A percentile compares a stretch with the other conserved stretches of the same genome.
phyloP scores from a whole-genome alignment of 2,113 vertebrate genomes.

The Nothoprocta perdicaria region DNA sequence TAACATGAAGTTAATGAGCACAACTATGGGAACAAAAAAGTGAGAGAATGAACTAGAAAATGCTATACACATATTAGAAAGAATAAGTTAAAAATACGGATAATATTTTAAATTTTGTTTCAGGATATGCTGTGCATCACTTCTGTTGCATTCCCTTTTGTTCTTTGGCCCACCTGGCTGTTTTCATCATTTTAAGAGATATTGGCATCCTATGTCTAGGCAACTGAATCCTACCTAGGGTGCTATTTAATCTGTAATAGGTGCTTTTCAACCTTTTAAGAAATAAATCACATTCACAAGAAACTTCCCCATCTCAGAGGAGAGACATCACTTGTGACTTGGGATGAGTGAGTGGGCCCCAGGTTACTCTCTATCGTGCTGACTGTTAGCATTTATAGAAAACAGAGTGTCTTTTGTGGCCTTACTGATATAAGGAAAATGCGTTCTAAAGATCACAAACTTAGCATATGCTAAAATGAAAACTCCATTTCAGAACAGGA shows the following conservation, averaged over 20 bases:
- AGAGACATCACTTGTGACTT: not conserved
- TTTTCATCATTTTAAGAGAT: not conserved
- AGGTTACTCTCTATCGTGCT: not conserved
- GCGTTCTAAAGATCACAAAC: not conserved
- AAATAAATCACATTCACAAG: not conserved
- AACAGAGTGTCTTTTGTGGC: not conserved
- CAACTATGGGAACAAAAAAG: conserved; percentile 5
- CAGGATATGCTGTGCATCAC: not conserved
- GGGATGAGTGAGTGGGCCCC: not conserved
- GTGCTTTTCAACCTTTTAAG: not conserved
- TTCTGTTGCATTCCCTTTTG: not conserved
- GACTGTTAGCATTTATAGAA: not conserved
- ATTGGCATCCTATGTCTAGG: accelerated
- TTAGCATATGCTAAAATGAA: not conserved
- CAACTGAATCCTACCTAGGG: not conserved
- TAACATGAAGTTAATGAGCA: not conserved
- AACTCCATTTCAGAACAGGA: not conserved
- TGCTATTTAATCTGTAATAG: not conserved
- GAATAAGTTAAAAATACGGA: not conserved
- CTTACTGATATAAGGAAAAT: not conserved
- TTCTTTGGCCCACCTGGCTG: accelerated
- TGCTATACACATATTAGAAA: not conserved
- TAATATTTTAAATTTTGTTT: conserved; percentile 29
- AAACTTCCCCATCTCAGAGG: not conserved
- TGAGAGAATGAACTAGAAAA: not conserved